A percentile compares a stretch with the other conserved stretches of the same genome.
phyloP scores from a whole-genome alignment of 2,888 invertebrate genomes.

The Podabrus alpinus region DNA sequence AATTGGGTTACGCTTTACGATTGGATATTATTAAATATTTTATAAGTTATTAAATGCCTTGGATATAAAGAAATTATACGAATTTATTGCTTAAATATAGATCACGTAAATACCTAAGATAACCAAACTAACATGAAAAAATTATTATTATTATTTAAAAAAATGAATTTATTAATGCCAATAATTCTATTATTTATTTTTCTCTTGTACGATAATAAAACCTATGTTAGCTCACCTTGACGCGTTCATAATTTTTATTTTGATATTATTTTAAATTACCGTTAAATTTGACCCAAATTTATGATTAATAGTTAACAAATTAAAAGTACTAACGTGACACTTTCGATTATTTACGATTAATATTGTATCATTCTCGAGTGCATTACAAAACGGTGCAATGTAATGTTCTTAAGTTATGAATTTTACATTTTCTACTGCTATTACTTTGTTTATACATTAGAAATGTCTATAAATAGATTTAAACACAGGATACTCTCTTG shows the following conservation, averaged over 20 bases:
- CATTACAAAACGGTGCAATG: not conserved
- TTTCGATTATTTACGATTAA: not conserved
- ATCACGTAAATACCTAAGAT: not conserved
- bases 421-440: not conserved
- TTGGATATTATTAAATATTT: too few species aligned
- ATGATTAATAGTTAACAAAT: conserved; percentile 1
- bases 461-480: not conserved
- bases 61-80: too few species aligned
- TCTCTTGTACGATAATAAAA: not conserved
- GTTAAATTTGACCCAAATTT: conserved; percentile 16
- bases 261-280: conserved; percentile 7
- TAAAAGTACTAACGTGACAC: not conserved
- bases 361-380: not conserved
- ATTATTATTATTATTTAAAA: not conserved
- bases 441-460: not conserved
- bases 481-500: not conserved
- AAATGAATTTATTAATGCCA: not conserved
- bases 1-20: not conserved
- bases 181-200: not conserved
- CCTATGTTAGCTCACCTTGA: conserved; percentile 7
- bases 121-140: not conserved
- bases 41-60: too few species aligned
- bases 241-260: conserved; percentile 3
- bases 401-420: not conserved
- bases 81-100: not conserved